phyloP scores from a whole-genome alignment of 2,113 vertebrate genomes.

The Chamaea fasciata region DNA sequence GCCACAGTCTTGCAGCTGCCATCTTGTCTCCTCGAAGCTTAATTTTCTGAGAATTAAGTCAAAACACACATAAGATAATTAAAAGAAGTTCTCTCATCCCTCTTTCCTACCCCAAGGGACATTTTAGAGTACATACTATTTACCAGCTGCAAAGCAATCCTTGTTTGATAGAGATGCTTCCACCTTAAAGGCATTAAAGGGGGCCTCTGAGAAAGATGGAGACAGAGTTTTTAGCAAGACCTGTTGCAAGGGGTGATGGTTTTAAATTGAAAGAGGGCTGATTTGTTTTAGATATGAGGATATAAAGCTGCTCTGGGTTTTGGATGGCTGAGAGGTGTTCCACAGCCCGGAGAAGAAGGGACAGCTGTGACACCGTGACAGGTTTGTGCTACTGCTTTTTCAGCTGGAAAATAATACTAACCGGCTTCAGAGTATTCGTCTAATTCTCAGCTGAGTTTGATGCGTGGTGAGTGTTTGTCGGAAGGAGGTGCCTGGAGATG shows the following conservation, averaged over 20 bases:
- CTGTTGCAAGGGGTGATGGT: no score
- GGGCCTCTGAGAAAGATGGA: background rate
- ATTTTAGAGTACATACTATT: background rate
- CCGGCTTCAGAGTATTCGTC: background rate
- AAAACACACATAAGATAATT: background rate
- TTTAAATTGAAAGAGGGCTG: background rate
- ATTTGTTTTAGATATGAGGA: background rate
- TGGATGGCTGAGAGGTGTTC: background rate
- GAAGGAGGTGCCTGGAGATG: background rate
- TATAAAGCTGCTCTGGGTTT: background rate
- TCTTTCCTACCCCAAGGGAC: background rate
- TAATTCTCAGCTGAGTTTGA: background rate
- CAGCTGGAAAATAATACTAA: background rate
- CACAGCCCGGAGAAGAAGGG: background rate
- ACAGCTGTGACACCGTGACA: background rate
- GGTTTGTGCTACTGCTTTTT: background rate
- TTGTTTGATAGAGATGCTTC: background rate
- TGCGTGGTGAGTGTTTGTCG: background rate
- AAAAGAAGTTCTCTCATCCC: background rate
- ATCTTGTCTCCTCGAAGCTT: background rate
- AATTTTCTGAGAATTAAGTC: background rate
- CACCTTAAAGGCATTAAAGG: background rate
- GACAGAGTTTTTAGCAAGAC: background rate
- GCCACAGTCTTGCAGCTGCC: background rate
- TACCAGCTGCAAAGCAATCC: background rate